Percentiles rank a stretch among this genome's conserved stretches.
These are phyloP conservation scores for Arrhamphus sclerolepis DNA, from an alignment of 2,797 vertebrate species.

Conservation along the genomic window DNA sequence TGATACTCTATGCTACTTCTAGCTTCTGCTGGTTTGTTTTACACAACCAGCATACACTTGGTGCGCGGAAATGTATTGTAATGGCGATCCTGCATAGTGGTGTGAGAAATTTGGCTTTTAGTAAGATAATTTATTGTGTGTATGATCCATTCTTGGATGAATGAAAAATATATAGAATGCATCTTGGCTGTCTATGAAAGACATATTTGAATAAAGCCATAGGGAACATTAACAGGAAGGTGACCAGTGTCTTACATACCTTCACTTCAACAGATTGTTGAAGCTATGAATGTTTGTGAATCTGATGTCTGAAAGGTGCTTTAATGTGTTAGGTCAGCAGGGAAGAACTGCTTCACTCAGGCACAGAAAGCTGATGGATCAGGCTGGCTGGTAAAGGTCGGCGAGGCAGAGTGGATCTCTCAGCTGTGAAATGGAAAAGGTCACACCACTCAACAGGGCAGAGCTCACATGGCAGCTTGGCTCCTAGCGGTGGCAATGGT, in stretches of 20 bases:
- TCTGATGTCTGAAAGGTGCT: neutral
- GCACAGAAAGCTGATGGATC: constrained; percentile 79
- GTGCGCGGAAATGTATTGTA: no score
- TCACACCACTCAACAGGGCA: constrained; percentile 78
- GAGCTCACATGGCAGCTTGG: constrained; percentile 69
- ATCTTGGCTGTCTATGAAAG: no score
- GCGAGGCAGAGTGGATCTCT: constrained; percentile 78
- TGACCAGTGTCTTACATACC: neutral
- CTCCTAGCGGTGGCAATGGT: constrained; percentile 53
- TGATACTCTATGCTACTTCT: no score
- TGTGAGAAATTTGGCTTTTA: no score
- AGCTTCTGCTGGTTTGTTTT: no score
- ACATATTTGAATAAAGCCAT: no score
- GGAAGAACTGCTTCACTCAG: constrained; percentile 56
- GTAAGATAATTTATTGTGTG: no score
- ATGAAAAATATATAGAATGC: no score
- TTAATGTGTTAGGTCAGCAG: constrained; percentile 68
- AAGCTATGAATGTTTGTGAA: neutral
- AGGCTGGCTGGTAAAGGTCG: constrained; percentile 84
- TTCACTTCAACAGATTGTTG: neutral
- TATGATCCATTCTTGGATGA: no score
- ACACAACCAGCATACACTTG: no score
- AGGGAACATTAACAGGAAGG: neutral
- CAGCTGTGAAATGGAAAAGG: constrained; percentile 88
- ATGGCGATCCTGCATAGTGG: no score